Evolutionary conservation across 2,797 vertebrate species (phyloP), one percentile per base, ranked within the genome.

Genomic region (Miopithecus talapoin): DNA sequence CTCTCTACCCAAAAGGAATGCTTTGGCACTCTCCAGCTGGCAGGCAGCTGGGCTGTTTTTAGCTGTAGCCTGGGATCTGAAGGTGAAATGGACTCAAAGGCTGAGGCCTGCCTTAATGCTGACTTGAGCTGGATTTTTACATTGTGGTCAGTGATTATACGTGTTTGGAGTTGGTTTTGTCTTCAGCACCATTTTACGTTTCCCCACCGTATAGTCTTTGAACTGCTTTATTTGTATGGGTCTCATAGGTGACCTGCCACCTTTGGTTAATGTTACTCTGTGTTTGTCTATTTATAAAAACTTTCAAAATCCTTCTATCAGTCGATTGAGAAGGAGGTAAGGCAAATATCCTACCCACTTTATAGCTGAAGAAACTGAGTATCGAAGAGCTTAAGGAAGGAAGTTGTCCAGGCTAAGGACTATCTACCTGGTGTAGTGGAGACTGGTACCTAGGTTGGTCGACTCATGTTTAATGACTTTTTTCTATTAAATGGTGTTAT

Each of bases 401-500:
- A 68, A n/a, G 46, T 74, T 91, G 75, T 94, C 64, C 10, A 85
- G 36, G 28, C 24, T 88, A 9, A 50, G 33, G 81, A 88, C 26
- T 48, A 9, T 68, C 30, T 39, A 41, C 64, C 14, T 83, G 59
- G n/a, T 76, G 4, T 78, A 87, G 12, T 61, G 2, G 61, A 80
- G 30, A 78, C 2, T 24, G 36, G 26, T 91, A n/a, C 8, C 26
- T 46, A 79, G 17, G n/a, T 41, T 90, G 79, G 61, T 74, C 93
- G 89, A 95, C 72, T 94, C 79, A 74, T 55, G 11, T 46, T 72
- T 94, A 85, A 88, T 78, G 39, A 39, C 70, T 85, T 93, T 75
- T 96, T 41, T 39, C 4, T 17, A 39, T 96, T 95, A 94, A 96
- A 55, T 94, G 75, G 50, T 81, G 53, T 93, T 93, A 89, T 94